Base-by-base conservation (phyloP, 1,140 invertebrate species). In the Plutomurus gul region DNA sequence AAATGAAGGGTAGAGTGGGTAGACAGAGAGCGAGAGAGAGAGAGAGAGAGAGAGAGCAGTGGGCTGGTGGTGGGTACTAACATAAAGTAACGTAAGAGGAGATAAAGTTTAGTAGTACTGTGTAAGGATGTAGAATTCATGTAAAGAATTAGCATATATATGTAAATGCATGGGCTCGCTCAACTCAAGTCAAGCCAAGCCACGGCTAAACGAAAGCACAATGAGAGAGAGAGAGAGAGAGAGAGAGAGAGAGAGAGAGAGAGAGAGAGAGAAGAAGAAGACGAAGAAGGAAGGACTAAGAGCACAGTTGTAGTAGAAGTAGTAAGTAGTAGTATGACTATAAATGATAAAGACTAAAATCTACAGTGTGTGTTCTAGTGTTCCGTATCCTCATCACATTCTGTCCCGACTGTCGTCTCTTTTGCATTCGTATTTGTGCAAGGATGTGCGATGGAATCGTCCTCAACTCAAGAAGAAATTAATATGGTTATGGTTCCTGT, bases 401-500 rank as follows among this genome's bases (percentile, higher is more conserved):
- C 56, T 65, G 56, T 43, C 39, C 39, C n/a, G 39, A n/a, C 39
- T 43, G 39, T 65, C 56, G 30, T 65, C 56, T 65, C 56, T 65
- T 65, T 65, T 65, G 56, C 56, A 65, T 65, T 65, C 56, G 56
- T 30, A 65, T 65, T 65, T 65, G 56, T 65, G 56, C 56, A 65
- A 65, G 56, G 56, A 65, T 65, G 56, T 65, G 56, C 56, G 56
- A 65, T 65, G 56, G 27, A 65, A 65, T 65, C 56, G 56, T 65
- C 56, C 56, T 65, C 56, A 65, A 27, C 56, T 65, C 56, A 30
- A 65, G 56, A 65, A 70, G 76, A 78, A 78, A 78, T 78, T 78
- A 78, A 78, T 78, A 78, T 78, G 76, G 76, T 72, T 72, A 78
- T 78, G 65, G 60, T 72, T 46, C 65, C 43, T 37, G 47, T 78